Percentiles rank a stretch among this genome's conserved stretches.
Conservation (phyloP, 2,797 vertebrate genomes). For the Parotocinclus haroldoi region DNA sequence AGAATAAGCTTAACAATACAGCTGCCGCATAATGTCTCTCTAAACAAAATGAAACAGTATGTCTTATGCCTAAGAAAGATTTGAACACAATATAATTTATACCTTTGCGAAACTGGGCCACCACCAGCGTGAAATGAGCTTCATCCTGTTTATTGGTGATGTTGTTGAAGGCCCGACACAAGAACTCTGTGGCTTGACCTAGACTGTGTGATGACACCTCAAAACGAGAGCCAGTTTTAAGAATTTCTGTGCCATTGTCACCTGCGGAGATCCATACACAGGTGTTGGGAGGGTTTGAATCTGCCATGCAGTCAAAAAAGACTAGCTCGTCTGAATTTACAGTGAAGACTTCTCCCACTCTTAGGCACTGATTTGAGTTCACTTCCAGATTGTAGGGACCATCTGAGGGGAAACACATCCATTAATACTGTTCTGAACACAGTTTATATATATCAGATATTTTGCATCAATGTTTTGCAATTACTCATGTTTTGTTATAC, state of each 20-base stretch:
- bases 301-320: conserved; percentile 88
- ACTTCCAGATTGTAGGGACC: conserved; percentile 92
- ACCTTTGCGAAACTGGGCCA: conserved; percentile 83
- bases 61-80: too few relatives aligned
- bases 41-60: neutral
- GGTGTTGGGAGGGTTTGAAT: conserved; percentile 92
- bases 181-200: conserved; percentile 79
- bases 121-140: conserved; percentile 83
- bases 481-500: too few relatives aligned
- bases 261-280: conserved; percentile 85
- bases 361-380: conserved; percentile 83
- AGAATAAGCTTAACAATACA: too few relatives aligned
- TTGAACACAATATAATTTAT: neutral
- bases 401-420: conserved; percentile 67
- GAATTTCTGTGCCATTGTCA: conserved; percentile 76
- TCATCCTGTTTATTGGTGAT: conserved; percentile 84
- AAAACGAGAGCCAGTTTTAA: conserved; percentile 82
- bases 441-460: too few relatives aligned
- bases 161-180: conserved; percentile 91
- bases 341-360: conserved; percentile 85
- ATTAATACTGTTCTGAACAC: too few relatives aligned
- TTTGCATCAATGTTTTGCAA: too few relatives aligned
- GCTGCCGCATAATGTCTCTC: too few relatives aligned
- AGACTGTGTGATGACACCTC: conserved; percentile 76
- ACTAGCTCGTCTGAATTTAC: conserved; percentile 84